Percentiles rank a stretch among this genome's conserved stretches.
Conservation (phyloP, 2,888 invertebrate genomes). For the Volucella zonaria region DNA sequence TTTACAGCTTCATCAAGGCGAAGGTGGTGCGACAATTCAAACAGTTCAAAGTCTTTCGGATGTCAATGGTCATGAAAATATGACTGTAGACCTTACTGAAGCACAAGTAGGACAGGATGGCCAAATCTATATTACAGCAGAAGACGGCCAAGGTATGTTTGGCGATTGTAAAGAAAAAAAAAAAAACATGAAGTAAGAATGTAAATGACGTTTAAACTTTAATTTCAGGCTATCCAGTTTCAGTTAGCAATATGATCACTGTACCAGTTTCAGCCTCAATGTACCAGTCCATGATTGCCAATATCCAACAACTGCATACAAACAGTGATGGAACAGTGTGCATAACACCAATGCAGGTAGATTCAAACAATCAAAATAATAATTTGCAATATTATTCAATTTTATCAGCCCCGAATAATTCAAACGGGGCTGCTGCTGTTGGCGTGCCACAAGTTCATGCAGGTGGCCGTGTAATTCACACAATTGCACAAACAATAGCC, state of each 20-base stretch:
- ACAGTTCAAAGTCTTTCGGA: slow-evolving; percentile 88
- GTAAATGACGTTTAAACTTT: background rate
- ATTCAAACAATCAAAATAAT: slow-evolving; percentile 77
- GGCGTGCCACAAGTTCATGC: slow-evolving; percentile 43
- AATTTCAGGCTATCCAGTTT: slow-evolving; percentile 85
- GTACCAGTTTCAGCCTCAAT: slow-evolving; percentile 97
- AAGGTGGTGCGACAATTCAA: slow-evolving; percentile 85
- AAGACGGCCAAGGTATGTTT: slow-evolving; percentile 93
- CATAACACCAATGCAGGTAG: slow-evolving; percentile 93
- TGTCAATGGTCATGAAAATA: slow-evolving; percentile 90
- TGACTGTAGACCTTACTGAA: slow-evolving; percentile 95
- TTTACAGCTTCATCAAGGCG: slow-evolving; percentile 87
- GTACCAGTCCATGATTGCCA: slow-evolving; percentile 98
- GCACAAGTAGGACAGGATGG: slow-evolving; percentile 96
- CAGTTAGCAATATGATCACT: slow-evolving; percentile 96
- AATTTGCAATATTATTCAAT: slow-evolving; percentile 73
- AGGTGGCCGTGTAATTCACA: slow-evolving; percentile 73
- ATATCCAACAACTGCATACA: slow-evolving; percentile 90
- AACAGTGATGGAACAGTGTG: slow-evolving; percentile 91
- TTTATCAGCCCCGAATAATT: slow-evolving; percentile 58
- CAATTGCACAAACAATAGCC: slow-evolving; percentile 65
- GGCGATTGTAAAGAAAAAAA: background rate
- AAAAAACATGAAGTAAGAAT: background rate
- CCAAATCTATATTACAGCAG: slow-evolving; percentile 96
- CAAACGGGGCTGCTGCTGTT: slow-evolving; percentile 55